Evolutionary conservation across 2,113 vertebrate species (phyloP), one percentile per base, ranked within the genome.

Genomic region (Gnathonemus echidnorhynchus): DNA sequence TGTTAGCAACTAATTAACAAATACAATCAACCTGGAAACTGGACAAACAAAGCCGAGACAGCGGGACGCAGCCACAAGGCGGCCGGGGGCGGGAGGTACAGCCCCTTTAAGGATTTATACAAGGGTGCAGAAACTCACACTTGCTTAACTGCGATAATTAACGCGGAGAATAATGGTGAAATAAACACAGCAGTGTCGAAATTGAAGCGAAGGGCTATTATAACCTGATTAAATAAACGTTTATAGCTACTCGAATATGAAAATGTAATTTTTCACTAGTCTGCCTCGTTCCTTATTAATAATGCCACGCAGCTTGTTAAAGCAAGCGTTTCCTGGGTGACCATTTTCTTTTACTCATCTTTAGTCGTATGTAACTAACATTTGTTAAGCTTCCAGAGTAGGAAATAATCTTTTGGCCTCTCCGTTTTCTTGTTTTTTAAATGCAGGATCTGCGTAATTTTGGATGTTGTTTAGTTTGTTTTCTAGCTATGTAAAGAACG

Each of bases 1-100:
- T 95, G 95, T 97, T 97, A 96, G 95, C 95, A 95, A 96, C 95
- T 96, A 94, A 96, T 97, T 96, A 96, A 95, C 95, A 94, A 95
- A 95, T 62, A 94, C 95, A 96, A 95, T 95, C 94, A 91, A 92
- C 92, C 91, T 90, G 90, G 91, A 93, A 95, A 94, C 92, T 93
- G 89, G 92, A 93, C 94, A 93, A 95, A 96, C 91, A 92, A 87
- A 89, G 91, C 91, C 31, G 86, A 88, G 93, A 94, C 93, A 92
- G 74, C 93, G 91, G 92, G 91, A 92, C 92, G 93, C 91, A 93
- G 92, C 90, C 87, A 92, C 91, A 70, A 88, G 92, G 92, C 89
- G 92, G 91, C 45, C 92, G 77, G 90, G 91, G 88, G 91, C 91
- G 89, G 77, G 50, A 70, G 88, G 88, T 86, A 56, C 66, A 84